Evolutionary conservation across 23 tunicate genomes (phyloP), one percentile per base, ranked within the genome.

Genomic region (Botrylloides violaceus): DNA sequence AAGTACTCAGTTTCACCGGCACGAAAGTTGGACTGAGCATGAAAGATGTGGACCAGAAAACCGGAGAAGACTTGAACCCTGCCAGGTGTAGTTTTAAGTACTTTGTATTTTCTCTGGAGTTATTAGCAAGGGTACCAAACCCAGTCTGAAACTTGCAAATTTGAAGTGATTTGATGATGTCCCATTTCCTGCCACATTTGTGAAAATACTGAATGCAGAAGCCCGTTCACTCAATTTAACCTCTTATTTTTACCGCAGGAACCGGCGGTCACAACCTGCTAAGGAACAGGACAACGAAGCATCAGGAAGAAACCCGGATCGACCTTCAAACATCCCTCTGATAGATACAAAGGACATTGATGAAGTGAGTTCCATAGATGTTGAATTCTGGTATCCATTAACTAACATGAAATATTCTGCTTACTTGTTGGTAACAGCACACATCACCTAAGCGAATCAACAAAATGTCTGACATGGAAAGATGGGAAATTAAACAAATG

Each of bases 401-500:
- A 12, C 55, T 12, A 47, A 12, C 55, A 47, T 18, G 18, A 47
- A 47, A 47, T 12, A 47, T 47, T 47, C 55, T 47, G n/a, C n/a
- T n/a, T n/a, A n/a, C n/a, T n/a, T 47, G 55, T 47, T 47, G 18
- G 18, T 12, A 12, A 47, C 12, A 58, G 70, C 70, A 63, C 33
- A 27, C 70, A 29, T 63, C 73, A 12, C 92, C 86, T 32, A 80
- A 70, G 18, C 36, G 82, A 28, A 90, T 83, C 18, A 90, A 79
- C 43, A 90, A 90, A 66, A 68, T 79, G 60, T 90, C 97, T 19
- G 97, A 90, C 66, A 79, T 83, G 89, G 98, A 84, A 59, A 29
- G 71, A 36, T 93, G 94, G 94, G 98, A 93, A 61, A 76, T 93
- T n/a, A 86, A 86, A 72, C 98, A 93, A 59, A 86, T 93, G 94